These are phyloP conservation scores for Simalia tracyae DNA, from an alignment of 2,797 vertebrate genomes.

Conservation along the genomic window DNA sequence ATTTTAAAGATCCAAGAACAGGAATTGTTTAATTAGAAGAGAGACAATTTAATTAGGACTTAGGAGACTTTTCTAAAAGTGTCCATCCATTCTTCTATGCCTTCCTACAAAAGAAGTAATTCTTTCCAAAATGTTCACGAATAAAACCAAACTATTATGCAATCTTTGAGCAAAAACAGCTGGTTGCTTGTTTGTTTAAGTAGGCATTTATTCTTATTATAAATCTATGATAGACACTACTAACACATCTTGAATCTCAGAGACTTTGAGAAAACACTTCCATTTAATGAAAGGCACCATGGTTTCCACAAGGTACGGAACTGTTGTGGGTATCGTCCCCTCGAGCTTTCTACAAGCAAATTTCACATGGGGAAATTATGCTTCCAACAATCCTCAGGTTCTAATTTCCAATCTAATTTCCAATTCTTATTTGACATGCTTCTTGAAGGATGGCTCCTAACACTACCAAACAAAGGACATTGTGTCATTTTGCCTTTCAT, in stretches of 20 bases:
- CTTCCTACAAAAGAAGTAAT: conserved; percentile 1
- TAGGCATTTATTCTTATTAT: background rate
- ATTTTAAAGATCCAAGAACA: conserved; percentile 35
- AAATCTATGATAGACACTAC: background rate
- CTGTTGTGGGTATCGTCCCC: too few species aligned
- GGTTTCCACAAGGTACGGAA: background rate
- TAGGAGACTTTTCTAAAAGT: conserved; percentile 12
- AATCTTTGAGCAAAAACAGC: background rate
- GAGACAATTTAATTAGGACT: conserved; percentile 25
- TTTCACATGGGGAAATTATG: background rate
- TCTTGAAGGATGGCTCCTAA: background rate
- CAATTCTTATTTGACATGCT: background rate
- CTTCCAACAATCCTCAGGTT: background rate
- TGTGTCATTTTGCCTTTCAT: background rate
- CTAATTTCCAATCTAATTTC: background rate
- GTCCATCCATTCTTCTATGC: background rate
- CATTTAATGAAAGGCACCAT: background rate
- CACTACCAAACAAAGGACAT: background rate
- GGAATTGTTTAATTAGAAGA: conserved; percentile 38
- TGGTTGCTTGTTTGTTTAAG: background rate
- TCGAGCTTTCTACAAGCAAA: too few species aligned
- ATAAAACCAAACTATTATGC: background rate
- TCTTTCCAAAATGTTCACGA: background rate
- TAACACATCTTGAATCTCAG: background rate
- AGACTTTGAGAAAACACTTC: background rate